Percentiles rank a stretch among this genome's conserved stretches.
phyloP scores from a whole-genome alignment of 2,797 vertebrate genomes.

The Notolabrus celidotus region DNA sequence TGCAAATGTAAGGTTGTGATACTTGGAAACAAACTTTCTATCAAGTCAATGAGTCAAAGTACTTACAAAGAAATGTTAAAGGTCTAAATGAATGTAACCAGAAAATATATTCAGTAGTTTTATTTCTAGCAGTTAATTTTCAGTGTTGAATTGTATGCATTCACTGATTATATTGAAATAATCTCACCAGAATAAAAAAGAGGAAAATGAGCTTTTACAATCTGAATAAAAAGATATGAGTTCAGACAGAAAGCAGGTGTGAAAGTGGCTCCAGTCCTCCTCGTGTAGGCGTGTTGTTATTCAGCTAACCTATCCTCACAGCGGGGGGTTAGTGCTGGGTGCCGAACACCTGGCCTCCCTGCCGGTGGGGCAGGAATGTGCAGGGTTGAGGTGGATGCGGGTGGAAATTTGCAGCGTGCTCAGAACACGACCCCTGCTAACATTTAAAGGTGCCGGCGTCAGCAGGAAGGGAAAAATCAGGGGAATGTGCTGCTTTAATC shows the following conservation, averaged over 20 bases:
- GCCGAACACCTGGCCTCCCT: conserved; percentile 72
- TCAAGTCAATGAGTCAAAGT: too few species aligned
- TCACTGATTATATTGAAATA: too few species aligned
- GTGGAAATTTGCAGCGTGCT: conserved; percentile 73
- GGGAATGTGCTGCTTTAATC: conserved; percentile 80
- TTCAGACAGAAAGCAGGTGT: background rate
- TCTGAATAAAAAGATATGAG: background rate
- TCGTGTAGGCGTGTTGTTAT: background rate
- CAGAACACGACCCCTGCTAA: conserved; percentile 70
- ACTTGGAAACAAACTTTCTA: too few species aligned
- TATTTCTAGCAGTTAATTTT: background rate
- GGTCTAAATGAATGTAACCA: background rate
- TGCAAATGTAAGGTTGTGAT: too few species aligned
- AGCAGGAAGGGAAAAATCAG: conserved; percentile 69
- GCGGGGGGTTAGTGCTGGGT: conserved; percentile 23
- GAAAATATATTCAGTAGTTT: background rate
- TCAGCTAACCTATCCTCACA: conserved; percentile 11
- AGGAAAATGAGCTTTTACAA: background rate
- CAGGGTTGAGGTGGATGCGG: conserved; percentile 64
- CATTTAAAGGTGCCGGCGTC: conserved; percentile 72
- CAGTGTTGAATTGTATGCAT: too few species aligned
- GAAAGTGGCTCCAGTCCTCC: background rate
- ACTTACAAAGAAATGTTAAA: background rate
- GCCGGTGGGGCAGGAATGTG: conserved; percentile 73
- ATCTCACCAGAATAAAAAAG: background rate